A percentile compares a stretch with the other conserved stretches of the same genome.
phyloP scores from a whole-genome alignment of 2,113 vertebrate species.

The Brachyhypopomus gauderio region DNA sequence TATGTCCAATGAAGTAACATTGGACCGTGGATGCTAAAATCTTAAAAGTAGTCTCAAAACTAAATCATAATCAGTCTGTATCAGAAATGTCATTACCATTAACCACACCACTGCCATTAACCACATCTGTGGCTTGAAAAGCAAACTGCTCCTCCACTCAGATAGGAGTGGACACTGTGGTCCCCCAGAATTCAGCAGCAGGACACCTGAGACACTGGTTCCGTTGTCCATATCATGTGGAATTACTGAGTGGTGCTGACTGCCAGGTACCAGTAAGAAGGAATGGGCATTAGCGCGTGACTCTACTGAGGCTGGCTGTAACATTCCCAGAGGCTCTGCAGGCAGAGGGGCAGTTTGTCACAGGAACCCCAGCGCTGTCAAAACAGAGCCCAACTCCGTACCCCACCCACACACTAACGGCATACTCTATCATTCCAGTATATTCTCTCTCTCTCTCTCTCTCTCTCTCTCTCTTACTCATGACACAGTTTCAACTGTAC shows the following conservation, averaged over 20 bases:
- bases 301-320: conserved; percentile 37
- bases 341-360: conserved; percentile 41
- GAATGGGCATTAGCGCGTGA: conserved; percentile 23
- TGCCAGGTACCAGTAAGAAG: conserved; percentile 16
- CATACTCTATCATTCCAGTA: conserved; percentile 24
- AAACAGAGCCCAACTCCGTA: not conserved
- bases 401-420: conserved; percentile 10
- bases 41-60: not conserved
- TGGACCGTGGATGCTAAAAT: not conserved
- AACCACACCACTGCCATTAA: not conserved
- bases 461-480: conserved; percentile 9
- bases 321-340: conserved; percentile 37
- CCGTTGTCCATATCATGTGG: conserved; percentile 2
- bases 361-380: conserved; percentile 17
- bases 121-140: not conserved
- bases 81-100: no score
- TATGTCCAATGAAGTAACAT: not conserved
- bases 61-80: not conserved
- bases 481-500: not conserved
- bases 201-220: not conserved
- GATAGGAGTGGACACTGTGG: not conserved
- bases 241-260: conserved; percentile 1
- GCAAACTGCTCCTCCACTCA: not conserved
- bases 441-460: conserved; percentile 12
- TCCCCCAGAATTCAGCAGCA: not conserved